Conservation (phyloP, 2,888 invertebrate species). For the Hybos culiciformis region DNA sequence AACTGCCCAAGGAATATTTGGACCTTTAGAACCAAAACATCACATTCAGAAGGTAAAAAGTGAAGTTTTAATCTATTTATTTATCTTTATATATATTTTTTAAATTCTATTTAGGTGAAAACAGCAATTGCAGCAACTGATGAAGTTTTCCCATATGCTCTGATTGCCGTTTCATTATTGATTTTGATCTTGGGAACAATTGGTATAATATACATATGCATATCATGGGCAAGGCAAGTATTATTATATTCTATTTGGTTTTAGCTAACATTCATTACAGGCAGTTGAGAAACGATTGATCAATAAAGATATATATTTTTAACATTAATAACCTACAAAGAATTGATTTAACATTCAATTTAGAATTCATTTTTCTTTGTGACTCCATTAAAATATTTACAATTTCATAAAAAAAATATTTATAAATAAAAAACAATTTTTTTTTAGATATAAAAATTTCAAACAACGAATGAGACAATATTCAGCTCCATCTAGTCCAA, state of each 20-base stretch:
- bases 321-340: not conserved
- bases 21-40: slow-evolving; percentile 33
- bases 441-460: slow-evolving; percentile 71
- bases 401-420: not conserved
- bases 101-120: slow-evolving; percentile 29
- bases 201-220: slow-evolving; percentile 84
- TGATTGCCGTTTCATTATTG: slow-evolving; percentile 78
- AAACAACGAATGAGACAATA: slow-evolving; percentile 72
- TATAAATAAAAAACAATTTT: not conserved
- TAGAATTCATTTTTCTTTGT: not conserved
- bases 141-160: slow-evolving; percentile 74
- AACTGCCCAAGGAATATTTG: slow-evolving; percentile 52
- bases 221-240: slow-evolving; percentile 80
- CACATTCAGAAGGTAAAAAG: slow-evolving; percentile 29
- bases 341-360: not conserved
- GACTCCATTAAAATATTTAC: not conserved
- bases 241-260: too few relatives aligned
- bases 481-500: slow-evolving; percentile 45
- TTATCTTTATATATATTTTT: not conserved
- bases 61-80: not conserved
- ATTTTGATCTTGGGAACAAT: slow-evolving; percentile 75
- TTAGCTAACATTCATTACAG: too few relatives aligned
- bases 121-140: slow-evolving; percentile 43
- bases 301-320: too few relatives aligned
- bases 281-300: too few relatives aligned